A percentile compares a stretch with the other conserved stretches of the same genome.
Evolutionary conservation across 2,888 invertebrate genomes (phyloP).

Genomic region (Autographa pulchrina): DNA sequence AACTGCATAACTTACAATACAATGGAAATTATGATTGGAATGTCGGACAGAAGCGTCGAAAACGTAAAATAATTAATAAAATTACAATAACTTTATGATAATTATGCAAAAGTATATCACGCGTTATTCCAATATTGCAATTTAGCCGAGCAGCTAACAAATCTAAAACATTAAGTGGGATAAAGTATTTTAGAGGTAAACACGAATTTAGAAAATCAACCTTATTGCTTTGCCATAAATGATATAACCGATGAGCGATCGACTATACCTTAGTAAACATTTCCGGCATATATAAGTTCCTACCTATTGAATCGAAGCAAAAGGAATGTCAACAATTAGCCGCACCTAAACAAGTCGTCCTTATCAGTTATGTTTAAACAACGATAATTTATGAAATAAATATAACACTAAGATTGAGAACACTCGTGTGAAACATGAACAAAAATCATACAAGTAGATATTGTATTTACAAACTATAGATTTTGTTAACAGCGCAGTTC

Average conservation of each 20-base stretch:
- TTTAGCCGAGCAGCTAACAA: neutral
- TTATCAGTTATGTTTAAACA: conserved; percentile 45
- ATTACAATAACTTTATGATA: too few species aligned
- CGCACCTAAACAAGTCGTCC: conserved; percentile 47
- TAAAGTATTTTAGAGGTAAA: neutral
- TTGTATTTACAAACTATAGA: conserved; percentile 30
- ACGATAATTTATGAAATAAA: conserved; percentile 46
- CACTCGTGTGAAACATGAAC: conserved; percentile 11
- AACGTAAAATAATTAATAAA: too few species aligned
- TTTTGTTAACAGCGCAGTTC: conserved; percentile 49
- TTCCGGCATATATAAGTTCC: conserved; percentile 3
- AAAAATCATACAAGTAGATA: conserved; percentile 14
- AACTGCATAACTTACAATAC: too few species aligned
- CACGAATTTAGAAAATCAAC: neutral
- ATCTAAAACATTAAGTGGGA: too few species aligned
- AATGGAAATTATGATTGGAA: too few species aligned
- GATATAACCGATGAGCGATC: neutral
- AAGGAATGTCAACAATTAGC: conserved; percentile 50
- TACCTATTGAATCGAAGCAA: conserved; percentile 28
- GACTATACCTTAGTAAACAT: neutral
- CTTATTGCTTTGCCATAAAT: neutral
- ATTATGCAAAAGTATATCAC: too few species aligned
- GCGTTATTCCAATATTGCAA: too few species aligned
- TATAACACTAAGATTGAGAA: conserved; percentile 24
- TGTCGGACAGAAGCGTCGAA: too few species aligned